phyloP scores from a whole-genome alignment of 2,113 vertebrate genomes.

The Glaucidium brasilianum region DNA sequence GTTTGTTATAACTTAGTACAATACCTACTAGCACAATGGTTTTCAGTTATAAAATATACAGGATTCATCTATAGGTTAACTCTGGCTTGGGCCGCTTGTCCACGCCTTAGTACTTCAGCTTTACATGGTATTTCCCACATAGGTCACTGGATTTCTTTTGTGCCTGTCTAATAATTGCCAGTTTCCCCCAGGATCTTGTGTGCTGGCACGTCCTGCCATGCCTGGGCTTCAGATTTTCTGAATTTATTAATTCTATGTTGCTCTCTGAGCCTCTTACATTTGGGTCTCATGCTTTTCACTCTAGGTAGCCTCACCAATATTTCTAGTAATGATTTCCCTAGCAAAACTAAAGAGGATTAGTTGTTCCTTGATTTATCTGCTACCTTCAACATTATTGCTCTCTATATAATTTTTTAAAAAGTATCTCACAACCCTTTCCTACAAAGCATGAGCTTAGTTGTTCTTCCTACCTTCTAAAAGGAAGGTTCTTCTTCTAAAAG shows the following conservation, averaged over 20 bases:
- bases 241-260: not conserved
- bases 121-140: not conserved
- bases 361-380: not conserved
- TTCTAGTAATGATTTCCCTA: not conserved
- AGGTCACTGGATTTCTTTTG: not conserved
- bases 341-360: not conserved
- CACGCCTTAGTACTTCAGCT: not conserved
- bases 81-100: too few species aligned
- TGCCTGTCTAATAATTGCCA: not conserved
- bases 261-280: not conserved
- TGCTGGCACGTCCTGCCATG: not conserved
- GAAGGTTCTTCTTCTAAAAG: too few species aligned
- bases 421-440: not conserved
- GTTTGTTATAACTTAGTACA: too few species aligned
- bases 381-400: not conserved
- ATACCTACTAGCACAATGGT: too few species aligned
- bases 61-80: too few species aligned
- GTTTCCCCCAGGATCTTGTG: not conserved
- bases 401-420: not conserved
- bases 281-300: not conserved
- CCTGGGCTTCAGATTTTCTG: not conserved
- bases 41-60: too few species aligned
- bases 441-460: not conserved
- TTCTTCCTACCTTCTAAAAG: not conserved
- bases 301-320: not conserved